Evolutionary conservation across 2,888 invertebrate species (phyloP).

Genomic region (Cheiracanthium punctorium): DNA sequence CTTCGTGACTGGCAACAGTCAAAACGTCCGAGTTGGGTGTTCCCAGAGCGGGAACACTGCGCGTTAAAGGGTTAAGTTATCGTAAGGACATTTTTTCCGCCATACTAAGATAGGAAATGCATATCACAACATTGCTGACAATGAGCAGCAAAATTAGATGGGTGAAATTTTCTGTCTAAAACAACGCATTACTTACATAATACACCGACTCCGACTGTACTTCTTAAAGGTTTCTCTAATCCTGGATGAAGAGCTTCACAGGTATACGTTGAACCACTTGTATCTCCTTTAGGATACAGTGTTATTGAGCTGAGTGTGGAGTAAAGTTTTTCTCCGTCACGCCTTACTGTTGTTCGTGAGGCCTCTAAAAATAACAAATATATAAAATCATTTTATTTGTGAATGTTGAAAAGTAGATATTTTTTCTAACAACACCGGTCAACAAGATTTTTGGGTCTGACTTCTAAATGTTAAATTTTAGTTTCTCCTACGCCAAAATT

Average conservation of each 20-base stretch:
- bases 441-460: no score
- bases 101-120: no score
- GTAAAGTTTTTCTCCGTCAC: constrained; percentile 63
- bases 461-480: no score
- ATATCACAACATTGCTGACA: no score
- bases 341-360: constrained; percentile 50
- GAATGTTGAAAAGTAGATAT: background rate
- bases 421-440: constrained; percentile 55
- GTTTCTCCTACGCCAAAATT: no score
- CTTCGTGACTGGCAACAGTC: no score
- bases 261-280: constrained; percentile 60
- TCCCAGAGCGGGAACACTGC: no score
- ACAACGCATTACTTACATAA: constrained; percentile 87
- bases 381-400: background rate
- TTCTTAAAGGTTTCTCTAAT: constrained; percentile 57
- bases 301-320: constrained; percentile 70
- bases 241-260: constrained; percentile 71
- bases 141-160: no score
- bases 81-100: no score
- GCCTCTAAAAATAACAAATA: constrained; percentile 56
- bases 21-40: no score
- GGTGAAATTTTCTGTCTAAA: no score
- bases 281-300: constrained; percentile 67
- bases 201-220: constrained; percentile 86
- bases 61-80: no score